These are phyloP conservation scores for Pongo pygmaeus DNA, from an alignment of 2,113 vertebrate species.

Conservation along the genomic window DNA sequence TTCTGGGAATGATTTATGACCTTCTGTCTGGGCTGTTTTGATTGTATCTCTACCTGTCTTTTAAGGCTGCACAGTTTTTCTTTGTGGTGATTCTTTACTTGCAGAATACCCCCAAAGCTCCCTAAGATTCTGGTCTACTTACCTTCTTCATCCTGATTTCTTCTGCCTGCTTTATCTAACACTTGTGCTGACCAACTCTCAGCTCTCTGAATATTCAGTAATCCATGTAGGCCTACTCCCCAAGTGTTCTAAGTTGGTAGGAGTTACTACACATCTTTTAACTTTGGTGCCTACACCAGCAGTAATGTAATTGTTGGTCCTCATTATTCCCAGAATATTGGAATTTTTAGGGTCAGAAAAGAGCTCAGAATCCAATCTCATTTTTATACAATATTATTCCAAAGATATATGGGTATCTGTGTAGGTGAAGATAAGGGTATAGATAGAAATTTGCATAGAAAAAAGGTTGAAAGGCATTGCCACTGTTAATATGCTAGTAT, in stretches of 20 bases:
- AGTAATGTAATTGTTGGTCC: not conserved
- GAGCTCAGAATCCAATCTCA: not conserved
- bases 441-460: not conserved
- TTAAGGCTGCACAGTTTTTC: not conserved
- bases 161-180: not conserved
- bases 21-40: not conserved
- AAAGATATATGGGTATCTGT: not conserved
- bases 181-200: not conserved
- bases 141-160: not conserved
- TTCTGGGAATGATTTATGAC: not conserved
- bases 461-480: not conserved
- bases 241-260: not conserved
- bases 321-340: not conserved
- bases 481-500: slow-evolving; percentile 9
- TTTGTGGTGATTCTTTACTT: not conserved
- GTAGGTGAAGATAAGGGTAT: not conserved
- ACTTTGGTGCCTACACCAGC: not conserved
- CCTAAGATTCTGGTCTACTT: not conserved
- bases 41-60: not conserved
- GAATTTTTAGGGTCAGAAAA: not conserved
- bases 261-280: not conserved
- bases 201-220: not conserved
- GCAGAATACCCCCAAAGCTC: not conserved
- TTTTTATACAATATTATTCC: not conserved
- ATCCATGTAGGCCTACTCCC: not conserved